Base-by-base conservation (phyloP, 1,140 invertebrate genomes). In the Heliconius hewitsoni region DNA sequence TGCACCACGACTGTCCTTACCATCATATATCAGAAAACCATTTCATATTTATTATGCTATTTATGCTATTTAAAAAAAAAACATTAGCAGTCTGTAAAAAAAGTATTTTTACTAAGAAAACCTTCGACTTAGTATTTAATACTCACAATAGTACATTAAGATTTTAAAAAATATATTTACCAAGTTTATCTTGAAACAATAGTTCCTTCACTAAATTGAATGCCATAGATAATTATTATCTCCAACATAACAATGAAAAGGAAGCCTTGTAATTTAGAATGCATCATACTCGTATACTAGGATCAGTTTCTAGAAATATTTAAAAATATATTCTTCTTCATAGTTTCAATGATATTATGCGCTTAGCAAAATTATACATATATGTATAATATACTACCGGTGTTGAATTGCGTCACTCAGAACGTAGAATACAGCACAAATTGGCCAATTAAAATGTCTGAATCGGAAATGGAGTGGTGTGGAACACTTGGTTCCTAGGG, bases 201-300 rank as follows among this genome's bases (percentile, higher is more conserved):
- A 66, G 60, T 66, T 27, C 23, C 3, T 66, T 23, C 19, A 19
- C 60, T 6, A 66, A 66, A 27, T 66, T 66, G 11, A 27, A 30
- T 66, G 23, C 57, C 23, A 66, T 30, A n/a, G 3, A 66, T 30
- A 66, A 66, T 66, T 66, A 66, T 66, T 30, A 66, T 66, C 23
- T 66, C 27, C 27, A 66, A 66, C 60, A 60, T 19, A 66, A 66
- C 60, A 66, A 66, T 66, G 27, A 66, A 66, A 66, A 66, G 60
- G 60, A 66, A 66, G 13, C 27, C 60, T 66, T 4, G 23, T 30
- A 66, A 13, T 66, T 66, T 66, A 66, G 13, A 66, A 66, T 27
- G 9, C 60, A 66, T 66, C n/a, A 66, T 52, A 37, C 34, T 8
- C 34, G 34, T 37, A 66, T 66, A 1, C 3, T 71, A 71, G n/a